Conservation (phyloP, 1,140 invertebrate genomes). For the Dreissena polymorpha region DNA sequence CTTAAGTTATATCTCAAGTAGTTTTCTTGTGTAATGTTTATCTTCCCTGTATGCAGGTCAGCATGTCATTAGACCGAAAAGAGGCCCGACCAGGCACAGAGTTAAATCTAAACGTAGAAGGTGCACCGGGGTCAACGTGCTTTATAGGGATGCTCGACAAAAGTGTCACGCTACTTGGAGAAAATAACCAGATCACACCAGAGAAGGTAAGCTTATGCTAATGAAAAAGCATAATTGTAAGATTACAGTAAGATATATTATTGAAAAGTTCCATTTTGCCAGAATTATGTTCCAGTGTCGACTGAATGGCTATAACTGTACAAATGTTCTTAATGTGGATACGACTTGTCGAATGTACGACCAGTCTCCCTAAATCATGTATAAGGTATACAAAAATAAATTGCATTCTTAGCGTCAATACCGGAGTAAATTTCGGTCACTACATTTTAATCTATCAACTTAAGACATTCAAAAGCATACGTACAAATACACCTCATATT, state of each 20-base stretch:
- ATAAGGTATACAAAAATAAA: too few species aligned
- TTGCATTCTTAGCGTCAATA: too few species aligned
- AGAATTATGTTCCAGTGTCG: not conserved
- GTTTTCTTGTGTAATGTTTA: too few species aligned
- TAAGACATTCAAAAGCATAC: too few species aligned
- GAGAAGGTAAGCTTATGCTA: slow-evolving; percentile 62
- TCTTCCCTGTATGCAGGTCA: slow-evolving; percentile 67
- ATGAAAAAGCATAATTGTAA: not conserved
- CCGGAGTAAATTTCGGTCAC: too few species aligned
- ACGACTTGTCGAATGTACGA: too few species aligned
- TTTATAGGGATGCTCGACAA: slow-evolving; percentile 84
- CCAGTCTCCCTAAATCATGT: too few species aligned
- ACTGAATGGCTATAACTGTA: too few species aligned
- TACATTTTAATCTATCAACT: too few species aligned
- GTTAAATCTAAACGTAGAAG: slow-evolving; percentile 81
- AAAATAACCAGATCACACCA: slow-evolving; percentile 74
- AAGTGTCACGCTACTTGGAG: slow-evolving; percentile 81
- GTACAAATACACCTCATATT: not conserved
- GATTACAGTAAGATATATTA: not conserved
- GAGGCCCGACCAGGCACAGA: slow-evolving; percentile 81
- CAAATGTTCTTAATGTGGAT: too few species aligned
- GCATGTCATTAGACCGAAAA: slow-evolving; percentile 79
- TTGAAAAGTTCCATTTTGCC: not conserved
- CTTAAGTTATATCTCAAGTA: too few species aligned
- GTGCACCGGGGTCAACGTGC: slow-evolving; percentile 82